phyloP scores from a whole-genome alignment of 2,888 invertebrate genomes.

The Phengaris arion region DNA sequence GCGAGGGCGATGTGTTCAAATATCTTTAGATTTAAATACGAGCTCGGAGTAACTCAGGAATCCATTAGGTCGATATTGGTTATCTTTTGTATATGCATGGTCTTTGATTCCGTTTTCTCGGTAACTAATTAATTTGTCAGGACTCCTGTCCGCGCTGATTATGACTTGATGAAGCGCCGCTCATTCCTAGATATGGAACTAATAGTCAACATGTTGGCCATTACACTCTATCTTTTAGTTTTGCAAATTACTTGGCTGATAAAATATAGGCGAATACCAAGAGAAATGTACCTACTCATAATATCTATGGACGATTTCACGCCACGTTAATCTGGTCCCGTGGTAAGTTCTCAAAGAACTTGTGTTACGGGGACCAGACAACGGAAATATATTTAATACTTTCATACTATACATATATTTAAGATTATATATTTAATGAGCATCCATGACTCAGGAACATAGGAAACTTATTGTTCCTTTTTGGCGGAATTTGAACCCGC shows the following conservation, averaged over 20 bases:
- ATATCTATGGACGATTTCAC: too few relatives aligned
- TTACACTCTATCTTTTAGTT: slow-evolving; percentile 3
- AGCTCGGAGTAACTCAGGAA: slow-evolving; percentile 65
- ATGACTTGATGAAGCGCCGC: slow-evolving; percentile 32
- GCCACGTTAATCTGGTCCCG: too few relatives aligned
- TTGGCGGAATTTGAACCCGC: too few relatives aligned
- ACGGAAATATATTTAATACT: too few relatives aligned
- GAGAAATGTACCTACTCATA: background rate
- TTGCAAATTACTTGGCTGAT: slow-evolving; percentile 18
- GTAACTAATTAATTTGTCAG: slow-evolving; percentile 52
- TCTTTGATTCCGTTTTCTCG: slow-evolving; percentile 48
- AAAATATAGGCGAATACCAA: background rate
- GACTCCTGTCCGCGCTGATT: slow-evolving; percentile 44
- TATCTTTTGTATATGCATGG: slow-evolving; percentile 60
- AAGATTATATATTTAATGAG: too few relatives aligned
- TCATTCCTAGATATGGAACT: slow-evolving; percentile 30
- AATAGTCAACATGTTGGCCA: slow-evolving; percentile 13
- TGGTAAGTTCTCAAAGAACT: too few relatives aligned
- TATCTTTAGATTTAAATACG: slow-evolving; percentile 76
- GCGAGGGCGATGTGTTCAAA: slow-evolving; percentile 76
- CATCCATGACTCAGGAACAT: too few relatives aligned
- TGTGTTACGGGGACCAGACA: too few relatives aligned
- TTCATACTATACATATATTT: too few relatives aligned
- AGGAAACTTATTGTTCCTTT: too few relatives aligned
- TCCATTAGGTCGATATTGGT: slow-evolving; percentile 71